Evolutionary conservation across 2,113 vertebrate species (phyloP).

Genomic region (Nannospalax galili): DNA sequence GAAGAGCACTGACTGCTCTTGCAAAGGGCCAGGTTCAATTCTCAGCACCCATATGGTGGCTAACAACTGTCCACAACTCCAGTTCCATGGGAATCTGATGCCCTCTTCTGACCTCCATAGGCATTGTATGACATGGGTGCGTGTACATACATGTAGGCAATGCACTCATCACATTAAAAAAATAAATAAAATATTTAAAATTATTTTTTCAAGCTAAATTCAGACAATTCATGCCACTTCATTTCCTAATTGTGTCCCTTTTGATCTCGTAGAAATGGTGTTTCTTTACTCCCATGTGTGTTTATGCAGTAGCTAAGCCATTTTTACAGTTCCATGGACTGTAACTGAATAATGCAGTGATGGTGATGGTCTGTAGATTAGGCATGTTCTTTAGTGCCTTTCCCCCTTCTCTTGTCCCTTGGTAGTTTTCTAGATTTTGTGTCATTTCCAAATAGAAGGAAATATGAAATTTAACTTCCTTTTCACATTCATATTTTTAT

Average conservation of each 20-base stretch:
- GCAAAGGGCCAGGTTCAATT: too few species aligned
- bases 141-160: too few species aligned
- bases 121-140: too few species aligned
- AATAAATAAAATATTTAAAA: neutral
- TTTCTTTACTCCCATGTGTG: neutral
- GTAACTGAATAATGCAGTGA: neutral
- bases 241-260: constrained; percentile 10
- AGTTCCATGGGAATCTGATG: too few species aligned
- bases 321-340: neutral
- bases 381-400: neutral
- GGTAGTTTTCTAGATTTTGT: neutral
- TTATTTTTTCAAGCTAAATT: constrained; percentile 20
- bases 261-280: neutral
- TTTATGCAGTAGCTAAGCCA: neutral
- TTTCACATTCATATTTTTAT: constrained; percentile 5
- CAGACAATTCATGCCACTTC: neutral
- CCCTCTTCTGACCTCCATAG: too few species aligned
- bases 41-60: too few species aligned
- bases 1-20: too few species aligned
- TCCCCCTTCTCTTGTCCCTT: neutral
- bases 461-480: neutral
- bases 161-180: too few species aligned
- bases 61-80: too few species aligned
- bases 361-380: neutral
- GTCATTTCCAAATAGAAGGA: neutral